These are phyloP conservation scores for Parauchenoglanis punctatus DNA, from an alignment of 2,797 vertebrate species.

Conservation along the genomic window DNA sequence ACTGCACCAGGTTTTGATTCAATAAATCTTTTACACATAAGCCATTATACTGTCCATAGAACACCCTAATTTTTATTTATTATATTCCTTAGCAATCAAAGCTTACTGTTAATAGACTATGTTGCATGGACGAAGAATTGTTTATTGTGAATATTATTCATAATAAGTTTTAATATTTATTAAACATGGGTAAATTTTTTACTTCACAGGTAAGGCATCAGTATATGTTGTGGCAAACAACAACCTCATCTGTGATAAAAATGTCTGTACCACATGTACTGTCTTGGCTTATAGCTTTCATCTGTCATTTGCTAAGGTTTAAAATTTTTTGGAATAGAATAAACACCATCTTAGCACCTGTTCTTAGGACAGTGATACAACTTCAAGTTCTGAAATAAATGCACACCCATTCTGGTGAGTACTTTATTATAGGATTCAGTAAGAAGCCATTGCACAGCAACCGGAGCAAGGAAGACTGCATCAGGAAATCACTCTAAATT, in stretches of 20 bases:
- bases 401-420: background rate
- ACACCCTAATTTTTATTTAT: background rate
- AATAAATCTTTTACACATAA: background rate
- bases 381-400: background rate
- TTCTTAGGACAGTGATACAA: no score
- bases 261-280: background rate
- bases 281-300: background rate
- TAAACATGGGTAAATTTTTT: background rate
- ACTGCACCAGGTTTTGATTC: background rate
- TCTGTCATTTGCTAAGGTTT: background rate
- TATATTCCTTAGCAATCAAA: background rate
- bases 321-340: background rate
- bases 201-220: background rate
- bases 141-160: background rate
- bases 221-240: background rate
- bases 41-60: background rate
- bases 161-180: background rate
- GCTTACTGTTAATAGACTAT: background rate
- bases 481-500: conserved; percentile 10
- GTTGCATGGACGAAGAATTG: background rate
- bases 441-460: background rate
- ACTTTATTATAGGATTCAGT: background rate
- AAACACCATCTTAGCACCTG: background rate
- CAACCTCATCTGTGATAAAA: background rate
- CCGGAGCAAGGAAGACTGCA: background rate